These are phyloP conservation scores for Caerostris extrusa DNA, from an alignment of 1,140 invertebrate genomes.

Conservation along the genomic window DNA sequence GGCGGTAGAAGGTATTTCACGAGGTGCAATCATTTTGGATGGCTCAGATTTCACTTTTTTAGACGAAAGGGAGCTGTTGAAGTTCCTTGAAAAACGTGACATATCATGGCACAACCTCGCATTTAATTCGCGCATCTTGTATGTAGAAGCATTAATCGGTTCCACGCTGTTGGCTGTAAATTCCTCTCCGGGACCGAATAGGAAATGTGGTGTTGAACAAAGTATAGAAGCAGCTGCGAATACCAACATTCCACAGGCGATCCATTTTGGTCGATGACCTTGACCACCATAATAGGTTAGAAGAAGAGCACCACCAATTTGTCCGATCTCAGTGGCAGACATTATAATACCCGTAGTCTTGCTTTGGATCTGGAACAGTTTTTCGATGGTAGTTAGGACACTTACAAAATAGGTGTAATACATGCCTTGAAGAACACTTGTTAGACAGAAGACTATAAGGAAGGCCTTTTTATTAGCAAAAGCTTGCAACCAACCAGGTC, in stretches of 20 bases:
- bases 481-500: slow-evolving; percentile 87
- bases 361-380: slow-evolving; percentile 96
- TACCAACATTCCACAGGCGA: slow-evolving; percentile 95
- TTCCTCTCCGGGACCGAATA: slow-evolving; percentile 74
- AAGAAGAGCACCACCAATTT: slow-evolving; percentile 88
- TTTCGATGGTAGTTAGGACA: slow-evolving; percentile 98
- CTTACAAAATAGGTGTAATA: slow-evolving; percentile 97
- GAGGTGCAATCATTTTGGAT: slow-evolving; percentile 51
- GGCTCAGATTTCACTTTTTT: slow-evolving; percentile 21
- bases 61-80: not conserved
- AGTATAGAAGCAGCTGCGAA: slow-evolving; percentile 93
- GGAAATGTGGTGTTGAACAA: slow-evolving; percentile 86
- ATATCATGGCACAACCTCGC: slow-evolving; percentile 73
- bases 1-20: slow-evolving; percentile 35
- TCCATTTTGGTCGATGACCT: slow-evolving; percentile 96
- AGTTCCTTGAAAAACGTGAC: slow-evolving; percentile 1
- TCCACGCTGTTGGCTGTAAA: slow-evolving; percentile 11
- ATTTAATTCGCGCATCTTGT: slow-evolving; percentile 71
- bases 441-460: slow-evolving; percentile 89
- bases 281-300: slow-evolving; percentile 96
- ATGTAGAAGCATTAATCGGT: slow-evolving; percentile 57
- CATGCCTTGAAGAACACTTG: slow-evolving; percentile 92
- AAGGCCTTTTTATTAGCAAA: slow-evolving; percentile 92
- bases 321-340: slow-evolving; percentile 96
- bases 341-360: slow-evolving; percentile 96